Evolutionary conservation across 2,113 vertebrate genomes (phyloP), one percentile per base, ranked within the genome.

Genomic region (Cygnus buccinator): DNA sequence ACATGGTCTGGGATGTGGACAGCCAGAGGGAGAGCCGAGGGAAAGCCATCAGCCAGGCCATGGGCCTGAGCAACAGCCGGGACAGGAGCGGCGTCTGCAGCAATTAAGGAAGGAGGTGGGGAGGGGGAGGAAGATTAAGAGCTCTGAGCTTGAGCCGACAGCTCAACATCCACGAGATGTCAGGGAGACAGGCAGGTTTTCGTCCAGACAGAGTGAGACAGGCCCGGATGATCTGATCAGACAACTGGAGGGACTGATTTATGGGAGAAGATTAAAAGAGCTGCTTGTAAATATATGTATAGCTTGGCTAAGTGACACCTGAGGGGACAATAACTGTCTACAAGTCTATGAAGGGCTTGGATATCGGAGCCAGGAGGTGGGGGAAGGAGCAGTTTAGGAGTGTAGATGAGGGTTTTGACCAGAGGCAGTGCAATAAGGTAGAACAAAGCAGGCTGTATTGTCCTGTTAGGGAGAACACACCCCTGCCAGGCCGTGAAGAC

Each of bases 261-360:
- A 96, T 95, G 94, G 72, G 94, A 92, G 84, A 75, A 96, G 96
- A 96, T 95, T 96, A 96, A 83, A 95, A 76, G 87, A 93, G 63
- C 84, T 96, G 71, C 96, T 96, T 97, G 96, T 97, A 96, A 96
- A 93, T 96, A 18, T 89, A 62, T 95, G 89, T 94, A 75, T 89
- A 85, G 89, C 93, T 96, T 71, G 77, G 71, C 86, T 96, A 96
- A 97, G 95, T 96, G 95, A 87, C 95, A 96, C 95, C 96, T 96
- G 89, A 89, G 96, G 93, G 96, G 93, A 85, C 96, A 95, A 85
- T 96, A 94, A 95, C 84, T 95, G 93, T 95, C 96, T 95, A 22
- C 84, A 94, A 89, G 66, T 59, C 33, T 70, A 82, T 54, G 93
- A 92, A 89, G 81, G 84, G 74, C 23, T 75, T 76, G 92, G 67